Base-by-base conservation (phyloP, 2,888 invertebrate genomes). In the Zonitis immaculata region DNA sequence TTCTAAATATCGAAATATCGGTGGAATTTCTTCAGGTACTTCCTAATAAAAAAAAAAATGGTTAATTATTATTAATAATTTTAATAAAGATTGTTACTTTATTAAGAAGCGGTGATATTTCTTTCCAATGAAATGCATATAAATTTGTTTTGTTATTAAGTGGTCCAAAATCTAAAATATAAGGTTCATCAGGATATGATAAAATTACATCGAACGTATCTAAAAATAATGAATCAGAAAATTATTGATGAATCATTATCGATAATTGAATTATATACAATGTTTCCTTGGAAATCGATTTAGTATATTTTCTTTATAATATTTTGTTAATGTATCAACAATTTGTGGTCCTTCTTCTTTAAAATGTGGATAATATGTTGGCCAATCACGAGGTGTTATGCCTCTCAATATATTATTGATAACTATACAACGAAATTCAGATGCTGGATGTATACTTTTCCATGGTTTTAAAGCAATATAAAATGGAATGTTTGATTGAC, bases 311-410 rank as follows among this genome's bases (percentile, higher is more conserved):
- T 66, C 63, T 42, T 62, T 60, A 56, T 66, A 74, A 60, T 74
- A 74, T 16, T 62, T 60, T 2, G 58, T 63, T 9, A 74, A 46
- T 14, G 50, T 65, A 47, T 68, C 61, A 52, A 74, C 71, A 52
- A 74, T 72, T 44, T 63, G 56, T 6, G 64, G 64, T 8, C 73
- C 72, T 44, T 74, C 74, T 50, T 71, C 71, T 35, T 67, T 67
- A 51, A 66, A 74, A 60, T 75, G 73, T 1, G 64, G 68, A 63
- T 74, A 74, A 59, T 62, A 75, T 35, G 71, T 71, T 6, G 74
- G 75, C 74, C 74, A 75, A 59, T 75, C 75, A 54, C 74, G 66
- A 5, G 73, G 70, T 20, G 73, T 73, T 22, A 75, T 74, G 28
- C 70, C 74, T 57, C 71, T 59, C 42, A 75, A 60, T 8, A 69